These are phyloP conservation scores for Actinia equina DNA, from an alignment of 64 coral and sea anemone genomes.

Conservation along the genomic window DNA sequence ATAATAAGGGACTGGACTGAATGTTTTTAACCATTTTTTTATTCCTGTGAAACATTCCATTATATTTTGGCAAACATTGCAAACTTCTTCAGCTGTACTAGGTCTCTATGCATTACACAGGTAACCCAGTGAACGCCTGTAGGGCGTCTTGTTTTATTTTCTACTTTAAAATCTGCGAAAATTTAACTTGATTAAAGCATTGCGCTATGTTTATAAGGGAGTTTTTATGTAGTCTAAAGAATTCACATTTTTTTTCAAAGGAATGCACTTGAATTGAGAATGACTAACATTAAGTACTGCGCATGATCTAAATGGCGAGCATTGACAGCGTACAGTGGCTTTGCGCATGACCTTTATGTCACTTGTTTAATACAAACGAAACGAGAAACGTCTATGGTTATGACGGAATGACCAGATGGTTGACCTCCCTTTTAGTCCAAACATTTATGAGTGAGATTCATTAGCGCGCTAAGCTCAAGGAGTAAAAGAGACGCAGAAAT, in stretches of 20 bases:
- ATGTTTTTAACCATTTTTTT: too few species aligned
- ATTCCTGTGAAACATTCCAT: too few species aligned
- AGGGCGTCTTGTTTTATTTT: too few species aligned
- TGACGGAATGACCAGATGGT: background rate
- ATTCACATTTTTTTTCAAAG: background rate
- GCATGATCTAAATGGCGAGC: background rate
- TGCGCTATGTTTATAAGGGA: background rate
- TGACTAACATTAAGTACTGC: background rate
- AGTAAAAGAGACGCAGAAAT: too few species aligned
- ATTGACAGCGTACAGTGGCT: background rate
- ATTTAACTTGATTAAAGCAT: background rate
- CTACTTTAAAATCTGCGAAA: too few species aligned
- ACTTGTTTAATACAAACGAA: background rate
- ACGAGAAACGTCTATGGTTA: background rate
- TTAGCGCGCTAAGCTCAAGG: too few species aligned
- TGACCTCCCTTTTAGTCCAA: background rate
- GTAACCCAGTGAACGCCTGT: too few species aligned
- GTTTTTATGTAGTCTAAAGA: background rate
- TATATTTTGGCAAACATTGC: too few species aligned
- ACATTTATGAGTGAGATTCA: background rate
- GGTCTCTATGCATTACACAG: too few species aligned
- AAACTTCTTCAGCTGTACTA: too few species aligned
- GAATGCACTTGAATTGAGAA: background rate
- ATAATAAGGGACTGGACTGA: too few species aligned
- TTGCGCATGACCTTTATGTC: background rate